Percentiles rank a stretch among this genome's conserved stretches.
Evolutionary conservation across 2,888 invertebrate species (phyloP).

Genomic region (Leptopilina drosophilae): DNA sequence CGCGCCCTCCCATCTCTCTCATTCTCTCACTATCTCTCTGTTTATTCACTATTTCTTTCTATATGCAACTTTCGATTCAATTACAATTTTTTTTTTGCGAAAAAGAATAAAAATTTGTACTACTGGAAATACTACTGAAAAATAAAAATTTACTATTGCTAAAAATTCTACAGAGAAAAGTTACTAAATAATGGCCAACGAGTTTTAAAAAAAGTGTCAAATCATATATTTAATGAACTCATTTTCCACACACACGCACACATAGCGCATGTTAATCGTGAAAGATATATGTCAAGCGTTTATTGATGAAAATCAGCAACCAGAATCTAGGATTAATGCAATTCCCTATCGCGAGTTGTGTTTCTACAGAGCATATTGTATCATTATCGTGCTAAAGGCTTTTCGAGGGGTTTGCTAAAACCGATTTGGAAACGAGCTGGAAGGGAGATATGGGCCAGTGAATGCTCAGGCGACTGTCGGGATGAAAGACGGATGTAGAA

Average conservation of each 20-base stretch:
- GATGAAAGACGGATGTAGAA: constrained; percentile 51
- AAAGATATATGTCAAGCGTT: constrained; percentile 36
- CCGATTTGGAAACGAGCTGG: constrained; percentile 43
- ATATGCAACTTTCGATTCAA: constrained; percentile 12
- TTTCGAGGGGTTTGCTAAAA: constrained; percentile 46
- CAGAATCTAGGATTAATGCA: constrained; percentile 35
- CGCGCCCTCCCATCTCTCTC: background rate
- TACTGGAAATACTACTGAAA: no score
- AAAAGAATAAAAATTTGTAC: no score
- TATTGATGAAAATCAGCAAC: constrained; percentile 43
- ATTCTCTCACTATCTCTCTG: no score
- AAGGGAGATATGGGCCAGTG: constrained; percentile 43
- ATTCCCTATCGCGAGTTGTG: constrained; percentile 37
- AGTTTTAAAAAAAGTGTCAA: no score
- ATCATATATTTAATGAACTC: no score
- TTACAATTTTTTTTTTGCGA: background rate
- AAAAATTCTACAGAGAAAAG: no score
- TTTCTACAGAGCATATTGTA: constrained; percentile 24
- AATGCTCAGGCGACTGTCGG: constrained; percentile 50
- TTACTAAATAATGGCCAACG: no score
- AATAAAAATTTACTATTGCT: no score
- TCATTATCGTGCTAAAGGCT: constrained; percentile 48
- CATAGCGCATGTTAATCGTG: background rate
- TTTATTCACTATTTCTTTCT: background rate
- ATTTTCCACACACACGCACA: no score